phyloP scores from a whole-genome alignment of 1,140 invertebrate species.

The Pseudomyrmex dendroicus region DNA sequence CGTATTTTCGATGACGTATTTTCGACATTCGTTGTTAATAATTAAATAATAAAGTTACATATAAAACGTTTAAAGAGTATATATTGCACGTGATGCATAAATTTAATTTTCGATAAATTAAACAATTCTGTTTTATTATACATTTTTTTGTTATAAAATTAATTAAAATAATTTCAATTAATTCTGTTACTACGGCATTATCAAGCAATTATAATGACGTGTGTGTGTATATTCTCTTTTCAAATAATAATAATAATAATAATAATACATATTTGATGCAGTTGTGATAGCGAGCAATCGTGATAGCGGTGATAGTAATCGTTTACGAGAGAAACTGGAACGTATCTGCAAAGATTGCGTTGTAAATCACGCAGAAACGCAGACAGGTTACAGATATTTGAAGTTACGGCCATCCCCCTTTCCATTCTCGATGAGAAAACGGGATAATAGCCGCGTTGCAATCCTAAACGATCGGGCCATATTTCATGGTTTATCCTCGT shows the following conservation, averaged over 20 bases:
- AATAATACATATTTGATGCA: not conserved
- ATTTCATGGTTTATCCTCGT: conserved; percentile 45
- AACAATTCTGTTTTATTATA: conserved; percentile 8
- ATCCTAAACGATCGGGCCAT: conserved; percentile 38
- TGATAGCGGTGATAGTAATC: not conserved
- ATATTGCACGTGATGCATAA: not conserved
- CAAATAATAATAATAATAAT: too few relatives aligned
- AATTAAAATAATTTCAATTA: not conserved
- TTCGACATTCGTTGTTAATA: not conserved
- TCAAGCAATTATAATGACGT: not conserved
- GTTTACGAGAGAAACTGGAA: conserved; percentile 3
- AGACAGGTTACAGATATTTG: conserved; percentile 18
- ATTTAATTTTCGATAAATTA: conserved; percentile 12
- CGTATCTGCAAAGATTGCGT: conserved; percentile 32
- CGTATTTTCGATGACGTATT: not conserved
- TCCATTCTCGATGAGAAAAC: conserved; percentile 22
- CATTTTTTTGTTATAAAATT: not conserved
- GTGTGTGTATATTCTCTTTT: too few relatives aligned
- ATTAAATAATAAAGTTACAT: not conserved
- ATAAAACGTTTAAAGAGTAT: too few relatives aligned
- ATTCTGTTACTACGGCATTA: not conserved
- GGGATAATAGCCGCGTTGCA: conserved; percentile 21
- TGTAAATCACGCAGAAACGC: conserved; percentile 24
- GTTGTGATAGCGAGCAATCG: not conserved
- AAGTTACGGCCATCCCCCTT: conserved; percentile 22